Percentiles rank a stretch among this genome's conserved stretches.
phyloP scores from a whole-genome alignment of 2,888 invertebrate species.

The Hydriomena furcata region DNA sequence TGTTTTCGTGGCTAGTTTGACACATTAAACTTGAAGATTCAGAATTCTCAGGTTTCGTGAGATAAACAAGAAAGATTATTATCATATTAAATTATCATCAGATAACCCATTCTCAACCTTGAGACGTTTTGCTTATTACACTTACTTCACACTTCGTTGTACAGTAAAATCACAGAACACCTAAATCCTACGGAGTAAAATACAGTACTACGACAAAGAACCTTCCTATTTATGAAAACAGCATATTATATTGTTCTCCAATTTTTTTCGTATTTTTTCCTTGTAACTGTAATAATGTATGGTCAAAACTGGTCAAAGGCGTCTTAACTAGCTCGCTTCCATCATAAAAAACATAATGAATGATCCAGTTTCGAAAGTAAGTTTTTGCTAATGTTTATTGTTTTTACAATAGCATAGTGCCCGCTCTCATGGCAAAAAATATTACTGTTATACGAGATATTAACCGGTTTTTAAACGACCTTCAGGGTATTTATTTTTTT shows the following conservation, averaged over 20 bases:
- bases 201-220: no score
- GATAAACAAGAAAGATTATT: not conserved
- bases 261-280: no score
- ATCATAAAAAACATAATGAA: conserved; percentile 9
- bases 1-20: not conserved
- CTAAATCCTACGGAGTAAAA: no score
- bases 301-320: not conserved
- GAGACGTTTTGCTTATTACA: conserved; percentile 29
- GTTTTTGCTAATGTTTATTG: conserved; percentile 54
- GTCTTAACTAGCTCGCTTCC: not conserved
- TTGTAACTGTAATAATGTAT: no score
- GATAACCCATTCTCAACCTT: conserved; percentile 28
- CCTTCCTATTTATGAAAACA: no score
- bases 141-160: no score
- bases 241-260: no score
- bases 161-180: no score
- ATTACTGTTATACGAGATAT: conserved; percentile 47
- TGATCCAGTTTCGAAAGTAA: conserved; percentile 54
- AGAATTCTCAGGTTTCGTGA: conserved; percentile 1
- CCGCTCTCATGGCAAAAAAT: conserved; percentile 47
- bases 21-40: conserved; percentile 2
- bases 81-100: not conserved
- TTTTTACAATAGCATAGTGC: conserved; percentile 53
- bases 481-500: conserved; percentile 42
- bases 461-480: conserved; percentile 61